Base-by-base conservation (phyloP, 2,888 invertebrate genomes). In the Ormyrus nitidulus region DNA sequence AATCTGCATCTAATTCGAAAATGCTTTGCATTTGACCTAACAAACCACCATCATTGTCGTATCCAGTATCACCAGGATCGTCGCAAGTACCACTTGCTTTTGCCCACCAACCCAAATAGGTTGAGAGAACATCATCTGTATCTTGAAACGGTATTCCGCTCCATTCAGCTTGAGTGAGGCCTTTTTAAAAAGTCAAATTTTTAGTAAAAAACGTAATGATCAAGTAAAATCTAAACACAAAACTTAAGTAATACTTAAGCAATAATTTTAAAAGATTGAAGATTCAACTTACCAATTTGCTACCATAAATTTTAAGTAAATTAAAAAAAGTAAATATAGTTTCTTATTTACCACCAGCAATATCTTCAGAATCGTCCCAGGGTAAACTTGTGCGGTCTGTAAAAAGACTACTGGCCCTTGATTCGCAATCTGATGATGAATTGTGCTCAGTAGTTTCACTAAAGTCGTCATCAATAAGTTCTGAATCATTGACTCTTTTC, bases 1-100 rank as follows among this genome's bases (percentile, higher is more conserved):
- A 93, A 83, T 93, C 92, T n/a, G 91, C 91, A 83, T 92, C 92
- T 34, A 93, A 86, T 84, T 93, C 93, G 83, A 92, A 92, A 75
- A 93, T 92, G 77, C 91, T 91, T 84, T 92, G 92, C 91, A 93
- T 91, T 80, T 88, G 89, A 53, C 88, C 88, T 4, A 88, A 80
- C 6, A 87, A 83, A 46, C 86, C 87, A 48, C 80, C 76, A 48
- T 81, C 82, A 6, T 79, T 81, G 44, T 82, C 82, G 13, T 81
- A 80, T 46, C 82, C 84, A 49, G 83, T 81, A 10, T 83, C 82
- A 5, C 64, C 80, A 9, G 65, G 61, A 65, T 83, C 83, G 13
- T 84, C 83, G 44, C 81, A 78, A 10, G 77, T 82, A 44, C 84
- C 83, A 62, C 82, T 85, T 70, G 84, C 85, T 9, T 86, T 84